A percentile compares a stretch with the other conserved stretches of the same genome.
Evolutionary conservation across 2,113 vertebrate genomes (phyloP).

Genomic region (Thryonomys swinderianus): DNA sequence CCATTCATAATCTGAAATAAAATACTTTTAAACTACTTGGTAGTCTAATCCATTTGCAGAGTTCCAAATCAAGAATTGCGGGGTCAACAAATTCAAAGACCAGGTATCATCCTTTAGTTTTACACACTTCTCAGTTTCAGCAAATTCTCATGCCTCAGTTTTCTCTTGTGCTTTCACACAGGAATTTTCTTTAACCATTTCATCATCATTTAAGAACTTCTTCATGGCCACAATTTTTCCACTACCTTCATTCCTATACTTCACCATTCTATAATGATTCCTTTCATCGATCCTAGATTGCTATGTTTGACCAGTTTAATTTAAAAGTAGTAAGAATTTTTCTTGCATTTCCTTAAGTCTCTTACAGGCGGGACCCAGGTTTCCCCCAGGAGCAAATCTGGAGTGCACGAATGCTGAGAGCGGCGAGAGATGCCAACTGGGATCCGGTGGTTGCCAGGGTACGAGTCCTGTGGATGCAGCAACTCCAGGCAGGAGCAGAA

Average conservation of each 20-base stretch:
- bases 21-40: constrained; percentile 88
- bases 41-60: constrained; percentile 88
- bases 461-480: neutral
- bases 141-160: constrained; percentile 94
- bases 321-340: constrained; percentile 54
- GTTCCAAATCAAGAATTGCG: constrained; percentile 92
- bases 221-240: constrained; percentile 93
- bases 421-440: constrained; percentile 42
- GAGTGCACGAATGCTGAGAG: constrained; percentile 46
- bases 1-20: constrained; percentile 93
- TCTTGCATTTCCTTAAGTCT: constrained; percentile 65
- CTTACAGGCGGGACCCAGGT: constrained; percentile 52
- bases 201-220: constrained; percentile 93
- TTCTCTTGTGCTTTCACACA: constrained; percentile 89
- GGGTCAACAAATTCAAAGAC: constrained; percentile 96
- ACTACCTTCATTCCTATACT: constrained; percentile 90
- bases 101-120: constrained; percentile 91
- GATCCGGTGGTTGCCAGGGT: neutral
- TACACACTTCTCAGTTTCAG: constrained; percentile 94
- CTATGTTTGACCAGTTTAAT: constrained; percentile 90
- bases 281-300: constrained; percentile 90
- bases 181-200: constrained; percentile 91
- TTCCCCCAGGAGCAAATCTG: constrained; percentile 59
- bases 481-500: neutral
- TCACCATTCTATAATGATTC: constrained; percentile 92